Evolutionary conservation across 2,888 invertebrate genomes (phyloP).

Genomic region (Ceriagrion tenellum): DNA sequence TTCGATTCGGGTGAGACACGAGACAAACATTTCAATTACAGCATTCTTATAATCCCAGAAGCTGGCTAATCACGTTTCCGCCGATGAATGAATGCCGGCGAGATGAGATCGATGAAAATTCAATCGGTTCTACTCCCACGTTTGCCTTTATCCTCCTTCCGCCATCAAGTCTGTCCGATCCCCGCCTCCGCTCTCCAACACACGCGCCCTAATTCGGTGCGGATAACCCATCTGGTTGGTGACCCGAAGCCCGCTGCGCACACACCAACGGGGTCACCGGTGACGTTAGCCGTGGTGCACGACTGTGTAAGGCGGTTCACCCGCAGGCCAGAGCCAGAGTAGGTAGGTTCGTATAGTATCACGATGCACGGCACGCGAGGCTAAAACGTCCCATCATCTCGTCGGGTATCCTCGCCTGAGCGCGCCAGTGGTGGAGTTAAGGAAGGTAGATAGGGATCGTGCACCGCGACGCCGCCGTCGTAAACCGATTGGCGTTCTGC

Average conservation of each 20-base stretch:
- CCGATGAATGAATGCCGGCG: not conserved
- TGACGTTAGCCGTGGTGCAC: not conserved
- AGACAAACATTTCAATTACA: not conserved
- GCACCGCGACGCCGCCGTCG: not conserved
- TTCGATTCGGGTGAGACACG: not conserved
- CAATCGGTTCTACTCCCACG: not conserved
- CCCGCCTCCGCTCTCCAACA: not conserved
- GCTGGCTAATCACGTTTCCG: not conserved
- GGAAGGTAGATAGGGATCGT: not conserved
- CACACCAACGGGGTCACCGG: not conserved
- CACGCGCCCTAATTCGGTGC: too few species aligned
- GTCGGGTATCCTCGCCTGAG: not conserved
- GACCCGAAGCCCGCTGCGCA: not conserved
- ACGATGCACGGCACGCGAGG: not conserved
- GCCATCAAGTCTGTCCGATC: not conserved
- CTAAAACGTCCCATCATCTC: not conserved
- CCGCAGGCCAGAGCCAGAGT: not conserved
- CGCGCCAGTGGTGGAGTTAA: not conserved
- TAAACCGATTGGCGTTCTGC: not conserved
- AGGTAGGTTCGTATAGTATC: not conserved
- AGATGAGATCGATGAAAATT: not conserved
- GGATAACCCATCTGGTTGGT: too few species aligned
- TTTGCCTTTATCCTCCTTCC: not conserved
- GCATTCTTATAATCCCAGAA: not conserved
- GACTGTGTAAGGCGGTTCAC: not conserved